Evolutionary conservation across 2,797 vertebrate genomes (phyloP).

Genomic region (Pantherophis alleghaniensis): DNA sequence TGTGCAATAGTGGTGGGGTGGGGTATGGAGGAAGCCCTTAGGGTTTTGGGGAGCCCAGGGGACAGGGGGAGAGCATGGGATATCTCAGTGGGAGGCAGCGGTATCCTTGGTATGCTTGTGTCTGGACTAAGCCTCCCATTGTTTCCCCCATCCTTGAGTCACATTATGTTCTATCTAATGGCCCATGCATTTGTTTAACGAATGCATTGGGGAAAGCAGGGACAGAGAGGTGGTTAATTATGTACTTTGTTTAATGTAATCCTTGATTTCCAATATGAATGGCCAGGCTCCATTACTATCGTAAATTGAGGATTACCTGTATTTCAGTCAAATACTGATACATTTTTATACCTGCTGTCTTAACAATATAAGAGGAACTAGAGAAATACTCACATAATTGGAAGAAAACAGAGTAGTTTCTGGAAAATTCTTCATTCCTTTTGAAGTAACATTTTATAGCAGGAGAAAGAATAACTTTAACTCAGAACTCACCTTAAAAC

Average conservation of each 20-base stretch:
- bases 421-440: neutral
- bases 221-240: neutral
- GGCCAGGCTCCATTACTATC: neutral
- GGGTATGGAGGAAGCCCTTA: neutral
- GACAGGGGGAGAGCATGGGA: neutral
- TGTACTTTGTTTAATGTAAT: neutral
- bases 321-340: neutral
- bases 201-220: neutral
- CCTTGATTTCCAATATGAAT: neutral
- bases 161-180: neutral
- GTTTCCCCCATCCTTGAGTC: neutral
- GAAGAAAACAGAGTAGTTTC: neutral
- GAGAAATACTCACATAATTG: neutral
- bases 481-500: conserved; percentile 57
- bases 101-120: neutral
- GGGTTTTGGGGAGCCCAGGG: neutral
- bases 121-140: neutral
- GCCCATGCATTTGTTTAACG: neutral
- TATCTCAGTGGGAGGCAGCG: no score
- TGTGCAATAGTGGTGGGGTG: neutral
- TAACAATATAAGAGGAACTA: neutral
- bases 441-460: neutral
- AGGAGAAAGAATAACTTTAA: neutral
- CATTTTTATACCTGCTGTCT: neutral
- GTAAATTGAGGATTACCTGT: neutral